Evolutionary conservation across 2,113 vertebrate genomes (phyloP).

Genomic region (Oceanites oceanicus): DNA sequence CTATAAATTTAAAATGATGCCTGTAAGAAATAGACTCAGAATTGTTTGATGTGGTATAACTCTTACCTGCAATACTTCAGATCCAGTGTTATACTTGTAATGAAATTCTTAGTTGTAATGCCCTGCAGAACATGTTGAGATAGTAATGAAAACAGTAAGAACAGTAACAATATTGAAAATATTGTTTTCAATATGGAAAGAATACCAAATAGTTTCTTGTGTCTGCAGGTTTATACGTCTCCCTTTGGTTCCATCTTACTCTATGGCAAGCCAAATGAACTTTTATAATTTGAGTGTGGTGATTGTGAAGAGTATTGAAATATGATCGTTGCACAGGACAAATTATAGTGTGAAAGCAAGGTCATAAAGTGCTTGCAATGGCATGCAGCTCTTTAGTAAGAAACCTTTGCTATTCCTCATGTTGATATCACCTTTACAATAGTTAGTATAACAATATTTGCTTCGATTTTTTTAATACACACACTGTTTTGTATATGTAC

Average conservation of each 20-base stretch:
- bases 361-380: background rate
- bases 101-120: slow-evolving; percentile 1
- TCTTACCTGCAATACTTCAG: background rate
- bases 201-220: background rate
- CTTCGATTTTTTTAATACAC: background rate
- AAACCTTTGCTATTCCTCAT: background rate
- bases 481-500: background rate
- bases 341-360: slow-evolving; percentile 3
- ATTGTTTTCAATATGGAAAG: background rate
- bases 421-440: background rate
- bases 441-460: slow-evolving; percentile 12
- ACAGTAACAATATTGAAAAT: background rate
- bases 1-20: background rate
- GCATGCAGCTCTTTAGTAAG: background rate
- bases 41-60: background rate
- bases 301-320: background rate
- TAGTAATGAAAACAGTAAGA: background rate
- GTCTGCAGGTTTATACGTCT: background rate
- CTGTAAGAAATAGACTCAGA: background rate
- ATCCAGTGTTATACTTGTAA: background rate
- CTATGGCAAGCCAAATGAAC: background rate
- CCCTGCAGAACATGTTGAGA: background rate
- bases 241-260: background rate
- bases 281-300: background rate
- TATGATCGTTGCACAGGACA: background rate